Base-by-base conservation (phyloP, 2,797 vertebrate genomes). In the Uromys caudimaculatus region DNA sequence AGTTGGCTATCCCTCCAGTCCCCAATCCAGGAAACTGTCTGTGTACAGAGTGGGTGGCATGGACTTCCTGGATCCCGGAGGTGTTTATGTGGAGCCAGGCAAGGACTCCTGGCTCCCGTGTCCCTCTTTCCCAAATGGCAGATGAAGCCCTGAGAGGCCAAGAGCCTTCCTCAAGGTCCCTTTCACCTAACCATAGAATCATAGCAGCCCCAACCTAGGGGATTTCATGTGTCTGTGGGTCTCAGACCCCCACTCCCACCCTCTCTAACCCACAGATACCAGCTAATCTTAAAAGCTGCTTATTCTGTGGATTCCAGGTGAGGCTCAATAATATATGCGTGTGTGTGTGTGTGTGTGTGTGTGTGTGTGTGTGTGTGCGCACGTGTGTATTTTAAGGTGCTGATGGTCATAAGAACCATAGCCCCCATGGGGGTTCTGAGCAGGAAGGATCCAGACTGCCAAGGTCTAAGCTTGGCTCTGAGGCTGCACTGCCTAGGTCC, bases 1-100 rank as follows among this genome's bases (percentile, higher is more conserved):
- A 17, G 13, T 9, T 3, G 62, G 52, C 35, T 21, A 0, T 10
- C 71, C 67, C 60, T 41, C n/a, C 17, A 9, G 35, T 3, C 23
- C 27, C 29, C 21, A 58, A 47, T 38, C 67, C 6, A 27, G 44
- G 83, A 75, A 64, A 6, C 14, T n/a, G 2, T 50, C 38, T 50
- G 3, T 17, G 0, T 19, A 1, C 38, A n/a, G 56, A 56, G 23
- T 10, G 0, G 0, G 16, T 67, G 35, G 44, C 85, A 0, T 21
- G 6, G 7, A 29, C 76, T 38, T 76, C 0, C 0, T 32, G 78
- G 73, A 35, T 71, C 73, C 50, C 13, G 3, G 41, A 35, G n/a
- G 50, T 50, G 29, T 12, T n/a, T 41, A 24, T 9, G 0, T 8
- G 38, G 75, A 62, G 35, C 82, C 10, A 29, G 58, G 52, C 23